Base-by-base conservation (phyloP, 2,888 invertebrate species). In the Villa cingulata region DNA sequence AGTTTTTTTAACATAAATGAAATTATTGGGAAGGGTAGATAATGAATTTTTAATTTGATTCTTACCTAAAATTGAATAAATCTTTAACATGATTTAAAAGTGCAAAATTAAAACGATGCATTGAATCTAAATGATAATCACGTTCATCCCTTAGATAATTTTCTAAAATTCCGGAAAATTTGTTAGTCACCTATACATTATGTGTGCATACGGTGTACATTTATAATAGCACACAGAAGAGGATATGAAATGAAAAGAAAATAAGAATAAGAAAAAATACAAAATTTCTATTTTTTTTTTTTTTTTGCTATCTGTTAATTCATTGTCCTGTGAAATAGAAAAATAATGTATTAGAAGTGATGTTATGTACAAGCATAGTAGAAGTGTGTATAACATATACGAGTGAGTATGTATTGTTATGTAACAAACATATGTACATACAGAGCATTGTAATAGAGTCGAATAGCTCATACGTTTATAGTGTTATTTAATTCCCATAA, bases 31-130 rank as follows among this genome's bases (percentile, higher is more conserved):
- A 10, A 32, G 7, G 4, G 14, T 4, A 36, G 12, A 15, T 36
- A 15, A 36, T 36, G 7, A 23, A 23, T 23, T 23, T 6, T 23
- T 23, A n/a, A n/a, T n/a, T n/a, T n/a, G n/a, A n/a, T n/a, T 60
- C 70, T 71, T 66, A 80, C 81, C 74, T 77, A 60, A 81, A 77
- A 66, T 81, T 81, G 58, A 73, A 81, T 65, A 80, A 74, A 54
- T 81, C 77, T 53, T 70, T 63, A 48, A 82, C 72, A 59, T 77
- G 74, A 52, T 75, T 59, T 14, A 79, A 62, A 6, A 76, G 70
- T 50, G 72, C 76, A 59, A 72, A 79, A 62, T 81, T 80, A 57
- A 78, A 74, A 55, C 78, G 75, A 61, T 79, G 74, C 70, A 80
- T 71, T 1, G 78, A 74, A 63, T 82, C 80, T 23, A 76, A 67